phyloP scores from a whole-genome alignment of 2,797 vertebrate species.

The Enteromius paludinosus region DNA sequence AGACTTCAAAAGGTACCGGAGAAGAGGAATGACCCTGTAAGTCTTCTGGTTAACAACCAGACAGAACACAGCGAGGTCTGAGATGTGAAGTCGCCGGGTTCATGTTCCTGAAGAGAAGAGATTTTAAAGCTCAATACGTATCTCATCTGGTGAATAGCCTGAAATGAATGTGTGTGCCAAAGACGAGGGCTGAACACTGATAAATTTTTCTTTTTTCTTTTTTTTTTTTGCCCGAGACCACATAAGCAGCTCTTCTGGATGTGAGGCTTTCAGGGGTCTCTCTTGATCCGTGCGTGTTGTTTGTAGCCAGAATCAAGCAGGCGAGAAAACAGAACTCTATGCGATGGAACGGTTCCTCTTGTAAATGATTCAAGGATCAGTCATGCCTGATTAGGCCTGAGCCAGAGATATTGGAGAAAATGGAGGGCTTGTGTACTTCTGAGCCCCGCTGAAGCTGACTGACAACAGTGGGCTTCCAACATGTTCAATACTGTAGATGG shows the following conservation, averaged over 20 bases:
- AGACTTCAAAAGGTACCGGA: neutral
- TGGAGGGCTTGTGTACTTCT: constrained; percentile 36
- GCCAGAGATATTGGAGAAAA: constrained; percentile 45
- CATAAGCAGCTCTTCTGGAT: constrained; percentile 24
- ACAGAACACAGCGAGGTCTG: constrained; percentile 8
- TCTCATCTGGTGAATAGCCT: constrained; percentile 10
- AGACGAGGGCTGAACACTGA: neutral
- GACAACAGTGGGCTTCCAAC: constrained; percentile 27
- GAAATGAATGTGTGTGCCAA: constrained; percentile 19
- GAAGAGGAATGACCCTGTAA: constrained; percentile 6
- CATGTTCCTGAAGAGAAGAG: constrained; percentile 7
- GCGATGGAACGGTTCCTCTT: constrained; percentile 35
- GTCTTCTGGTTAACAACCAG: constrained; percentile 7
- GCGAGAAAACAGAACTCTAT: neutral
- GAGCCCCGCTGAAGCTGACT: constrained; percentile 24
- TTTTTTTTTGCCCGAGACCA: constrained; percentile 7
- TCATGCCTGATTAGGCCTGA: constrained; percentile 52
- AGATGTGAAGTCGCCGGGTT: neutral
- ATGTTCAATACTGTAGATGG: constrained; percentile 17
- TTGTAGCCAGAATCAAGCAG: constrained; percentile 20
- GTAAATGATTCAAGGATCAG: constrained; percentile 57
- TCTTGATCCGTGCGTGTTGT: constrained; percentile 20
- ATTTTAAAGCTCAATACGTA: constrained; percentile 3
- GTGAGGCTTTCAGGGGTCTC: constrained; percentile 12
- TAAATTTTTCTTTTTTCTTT: neutral